Conservation (phyloP, 2,797 vertebrate species). For the Rallus crepitans region DNA sequence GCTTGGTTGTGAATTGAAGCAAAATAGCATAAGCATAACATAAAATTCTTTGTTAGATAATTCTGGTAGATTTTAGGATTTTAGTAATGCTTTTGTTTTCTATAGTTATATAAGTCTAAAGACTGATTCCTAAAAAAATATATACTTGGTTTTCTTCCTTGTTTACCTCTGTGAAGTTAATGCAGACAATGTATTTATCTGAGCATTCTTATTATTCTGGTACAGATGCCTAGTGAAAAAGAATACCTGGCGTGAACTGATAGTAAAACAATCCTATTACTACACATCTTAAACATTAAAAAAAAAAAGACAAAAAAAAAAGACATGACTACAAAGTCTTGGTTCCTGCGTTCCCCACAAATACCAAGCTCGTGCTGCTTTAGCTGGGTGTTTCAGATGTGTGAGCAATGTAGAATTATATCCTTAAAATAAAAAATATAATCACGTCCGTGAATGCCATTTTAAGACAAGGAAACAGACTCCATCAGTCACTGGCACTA, state of each 20-base stretch:
- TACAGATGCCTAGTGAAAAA: not conserved
- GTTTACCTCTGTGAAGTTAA: not conserved
- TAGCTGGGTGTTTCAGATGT: fast-evolving
- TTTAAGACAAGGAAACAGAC: not conserved
- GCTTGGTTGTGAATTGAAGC: not conserved
- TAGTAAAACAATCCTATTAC: not conserved
- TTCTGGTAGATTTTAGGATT: not conserved
- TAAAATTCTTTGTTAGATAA: not conserved
- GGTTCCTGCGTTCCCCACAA: not conserved
- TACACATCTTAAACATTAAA: not conserved
- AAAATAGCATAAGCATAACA: not conserved
- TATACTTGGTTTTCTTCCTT: not conserved
- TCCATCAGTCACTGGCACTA: not conserved
- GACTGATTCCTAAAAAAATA: not conserved
- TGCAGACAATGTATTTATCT: not conserved
- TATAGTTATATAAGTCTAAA: not conserved
- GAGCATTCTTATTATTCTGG: not conserved
- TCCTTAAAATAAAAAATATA: not conserved
- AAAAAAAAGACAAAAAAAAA: not conserved
- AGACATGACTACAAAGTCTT: not conserved
- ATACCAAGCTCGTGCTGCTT: not conserved
- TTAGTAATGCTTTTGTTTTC: not conserved
- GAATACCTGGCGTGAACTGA: not conserved
- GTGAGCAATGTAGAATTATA: not conserved
- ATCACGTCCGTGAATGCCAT: not conserved